phyloP scores from a whole-genome alignment of 2,113 vertebrate genomes.

The Dasyornis broadbenti region DNA sequence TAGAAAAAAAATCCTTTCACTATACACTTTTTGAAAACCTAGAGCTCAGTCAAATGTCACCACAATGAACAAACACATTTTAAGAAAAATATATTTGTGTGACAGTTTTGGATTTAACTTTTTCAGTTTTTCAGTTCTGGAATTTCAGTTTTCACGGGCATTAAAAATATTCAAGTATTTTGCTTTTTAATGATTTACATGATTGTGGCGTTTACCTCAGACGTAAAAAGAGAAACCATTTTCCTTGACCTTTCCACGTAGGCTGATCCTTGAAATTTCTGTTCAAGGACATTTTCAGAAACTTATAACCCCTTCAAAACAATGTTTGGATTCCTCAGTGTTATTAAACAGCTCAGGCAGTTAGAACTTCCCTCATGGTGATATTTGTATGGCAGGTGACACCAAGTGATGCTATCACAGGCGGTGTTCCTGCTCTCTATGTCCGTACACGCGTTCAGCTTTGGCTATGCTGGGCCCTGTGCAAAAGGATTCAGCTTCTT shows the following conservation, averaged over 20 bases:
- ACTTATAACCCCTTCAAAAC: background rate
- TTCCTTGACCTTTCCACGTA: background rate
- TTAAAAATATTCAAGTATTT: background rate
- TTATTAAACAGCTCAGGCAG: background rate
- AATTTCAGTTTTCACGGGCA: background rate
- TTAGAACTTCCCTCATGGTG: background rate
- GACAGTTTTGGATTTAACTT: background rate
- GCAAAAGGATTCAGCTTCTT: background rate
- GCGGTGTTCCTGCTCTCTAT: background rate
- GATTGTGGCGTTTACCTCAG: background rate
- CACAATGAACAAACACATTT: background rate
- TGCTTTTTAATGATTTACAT: background rate
- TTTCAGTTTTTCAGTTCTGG: background rate
- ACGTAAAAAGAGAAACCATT: background rate
- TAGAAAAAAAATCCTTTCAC: background rate
- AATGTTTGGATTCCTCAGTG: background rate
- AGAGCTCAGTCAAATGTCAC: background rate
- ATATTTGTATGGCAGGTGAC: background rate
- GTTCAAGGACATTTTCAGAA: background rate
- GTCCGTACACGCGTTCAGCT: rapidly evolving
- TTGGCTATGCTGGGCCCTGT: background rate
- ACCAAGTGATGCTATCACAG: background rate
- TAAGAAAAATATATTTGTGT: background rate
- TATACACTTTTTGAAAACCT: background rate
- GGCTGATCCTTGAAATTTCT: background rate